Percentiles rank a stretch among this genome's conserved stretches.
Evolutionary conservation across 1,140 invertebrate species (phyloP).

Genomic region (Nasonia vitripennis): DNA sequence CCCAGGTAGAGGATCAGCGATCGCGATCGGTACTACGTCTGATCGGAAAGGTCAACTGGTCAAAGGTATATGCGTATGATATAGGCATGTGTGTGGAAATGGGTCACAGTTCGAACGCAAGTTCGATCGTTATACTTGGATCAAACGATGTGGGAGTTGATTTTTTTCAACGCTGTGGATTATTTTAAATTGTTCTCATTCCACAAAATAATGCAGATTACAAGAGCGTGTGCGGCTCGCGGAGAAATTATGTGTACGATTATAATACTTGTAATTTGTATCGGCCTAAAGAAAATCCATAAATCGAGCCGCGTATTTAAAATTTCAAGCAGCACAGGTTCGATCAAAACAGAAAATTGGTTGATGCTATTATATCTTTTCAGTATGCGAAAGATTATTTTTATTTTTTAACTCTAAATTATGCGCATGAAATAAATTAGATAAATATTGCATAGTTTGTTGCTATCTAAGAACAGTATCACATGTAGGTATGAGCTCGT

Average conservation of each 20-base stretch:
- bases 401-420: too few species aligned
- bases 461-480: neutral
- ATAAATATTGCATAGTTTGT: neutral
- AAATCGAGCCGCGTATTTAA: too few species aligned
- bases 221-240: too few species aligned
- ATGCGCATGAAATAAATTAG: too few species aligned
- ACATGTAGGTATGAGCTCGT: neutral
- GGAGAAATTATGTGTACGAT: too few species aligned
- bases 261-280: too few species aligned
- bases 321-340: too few species aligned
- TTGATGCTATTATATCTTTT: too few species aligned
- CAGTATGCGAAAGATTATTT: too few species aligned
- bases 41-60: neutral
- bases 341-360: too few species aligned
- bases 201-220: too few species aligned
- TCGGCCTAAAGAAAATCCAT: too few species aligned
- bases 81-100: neutral
- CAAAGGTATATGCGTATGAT: neutral
- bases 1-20: conserved; percentile 34
- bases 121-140: neutral
- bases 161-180: neutral
- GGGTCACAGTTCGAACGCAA: neutral
- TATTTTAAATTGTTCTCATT: neutral
- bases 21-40: conserved; percentile 32
- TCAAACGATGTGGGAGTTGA: neutral